Conservation (phyloP, 2,888 invertebrate genomes). For the Nematopogon swammerdamellus region DNA sequence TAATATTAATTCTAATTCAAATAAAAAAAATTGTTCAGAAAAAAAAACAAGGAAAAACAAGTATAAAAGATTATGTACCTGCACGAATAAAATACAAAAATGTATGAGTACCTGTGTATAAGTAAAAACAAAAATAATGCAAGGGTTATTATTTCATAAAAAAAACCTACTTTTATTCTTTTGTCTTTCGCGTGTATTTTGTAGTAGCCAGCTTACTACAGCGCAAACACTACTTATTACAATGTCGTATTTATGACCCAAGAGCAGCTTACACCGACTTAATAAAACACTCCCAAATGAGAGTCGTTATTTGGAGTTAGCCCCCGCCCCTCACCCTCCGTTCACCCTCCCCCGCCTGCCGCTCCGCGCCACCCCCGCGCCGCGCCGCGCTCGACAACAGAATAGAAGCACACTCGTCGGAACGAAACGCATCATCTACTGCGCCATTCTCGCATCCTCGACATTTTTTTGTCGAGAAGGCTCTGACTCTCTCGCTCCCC, state of each 20-base stretch:
- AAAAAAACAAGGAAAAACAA: no score
- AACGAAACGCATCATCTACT: neutral
- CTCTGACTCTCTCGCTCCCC: conserved; percentile 19
- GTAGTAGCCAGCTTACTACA: no score
- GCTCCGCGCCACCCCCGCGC: neutral
- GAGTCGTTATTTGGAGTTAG: conserved; percentile 50
- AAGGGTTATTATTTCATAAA: no score
- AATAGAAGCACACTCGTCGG: neutral
- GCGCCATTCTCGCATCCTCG: conserved; percentile 32
- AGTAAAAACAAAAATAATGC: no score
- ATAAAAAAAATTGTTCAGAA: no score
- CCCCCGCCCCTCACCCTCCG: conserved; percentile 8
- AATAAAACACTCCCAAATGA: conserved; percentile 54
- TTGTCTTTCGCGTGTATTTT: no score
- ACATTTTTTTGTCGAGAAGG: conserved; percentile 48
- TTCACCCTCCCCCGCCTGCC: neutral
- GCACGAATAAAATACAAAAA: no score
- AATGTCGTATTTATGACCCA: neutral
- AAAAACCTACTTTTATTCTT: no score
- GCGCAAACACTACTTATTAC: neutral
- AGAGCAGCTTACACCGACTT: conserved; percentile 40
- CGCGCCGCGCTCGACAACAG: neutral
- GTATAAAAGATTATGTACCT: no score
- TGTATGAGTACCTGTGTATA: no score
- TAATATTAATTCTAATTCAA: no score